Evolutionary conservation across 2,888 invertebrate genomes (phyloP).

Genomic region (Apamea anceps): DNA sequence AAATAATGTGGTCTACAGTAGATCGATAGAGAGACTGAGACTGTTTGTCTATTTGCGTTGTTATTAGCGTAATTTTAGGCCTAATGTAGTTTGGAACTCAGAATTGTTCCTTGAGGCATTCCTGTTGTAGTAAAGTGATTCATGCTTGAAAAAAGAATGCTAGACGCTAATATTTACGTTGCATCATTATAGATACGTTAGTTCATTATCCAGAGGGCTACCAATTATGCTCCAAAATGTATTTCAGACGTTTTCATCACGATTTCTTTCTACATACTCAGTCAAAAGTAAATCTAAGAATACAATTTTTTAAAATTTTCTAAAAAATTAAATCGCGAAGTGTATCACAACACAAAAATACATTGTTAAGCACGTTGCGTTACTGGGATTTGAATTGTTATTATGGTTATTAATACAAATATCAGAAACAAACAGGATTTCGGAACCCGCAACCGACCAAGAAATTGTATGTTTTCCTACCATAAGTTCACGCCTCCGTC

Average conservation of each 20-base stretch:
- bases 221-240: neutral
- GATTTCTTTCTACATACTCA: neutral
- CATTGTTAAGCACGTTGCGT: no score
- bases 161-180: neutral
- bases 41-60: neutral
- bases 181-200: no score
- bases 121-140: conserved; percentile 3
- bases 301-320: neutral
- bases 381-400: neutral
- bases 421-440: conserved; percentile 24
- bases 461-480: conserved; percentile 42
- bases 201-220: neutral
- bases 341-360: neutral
- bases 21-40: neutral
- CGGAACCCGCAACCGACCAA: conserved; percentile 13
- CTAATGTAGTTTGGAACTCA: neutral
- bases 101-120: neutral
- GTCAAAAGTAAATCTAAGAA: neutral
- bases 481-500: conserved; percentile 53
- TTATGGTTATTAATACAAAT: conserved; percentile 9
- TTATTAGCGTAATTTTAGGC: neutral
- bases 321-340: neutral
- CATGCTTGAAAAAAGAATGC: neutral
- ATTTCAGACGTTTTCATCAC: neutral
- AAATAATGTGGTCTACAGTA: neutral